phyloP scores from a whole-genome alignment of 2,888 invertebrate genomes.

The Lissonota sp. region DNA sequence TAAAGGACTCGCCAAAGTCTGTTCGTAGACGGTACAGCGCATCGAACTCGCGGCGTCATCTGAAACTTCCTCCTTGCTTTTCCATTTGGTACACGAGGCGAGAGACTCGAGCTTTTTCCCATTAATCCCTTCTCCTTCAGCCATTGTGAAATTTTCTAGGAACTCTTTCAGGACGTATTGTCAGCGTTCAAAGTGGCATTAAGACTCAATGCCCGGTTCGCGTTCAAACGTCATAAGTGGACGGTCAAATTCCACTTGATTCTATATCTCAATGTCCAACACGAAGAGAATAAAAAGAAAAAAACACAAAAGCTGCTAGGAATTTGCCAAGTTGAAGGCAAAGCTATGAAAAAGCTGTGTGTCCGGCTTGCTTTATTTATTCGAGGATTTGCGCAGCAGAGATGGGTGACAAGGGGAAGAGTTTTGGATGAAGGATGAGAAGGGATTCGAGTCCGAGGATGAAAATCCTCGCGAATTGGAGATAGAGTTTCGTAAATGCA shows the following conservation, averaged over 20 bases:
- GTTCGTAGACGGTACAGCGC: not conserved
- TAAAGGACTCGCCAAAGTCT: constrained; percentile 46
- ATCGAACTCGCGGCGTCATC: too few species aligned
- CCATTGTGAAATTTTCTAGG: constrained; percentile 4
- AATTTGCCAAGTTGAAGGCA: not conserved
- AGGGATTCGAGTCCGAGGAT: not conserved
- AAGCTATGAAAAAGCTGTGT: not conserved
- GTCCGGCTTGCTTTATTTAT: constrained; percentile 16
- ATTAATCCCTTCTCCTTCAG: not conserved
- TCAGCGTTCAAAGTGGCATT: constrained; percentile 6
- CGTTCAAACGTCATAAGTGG: constrained; percentile 8
- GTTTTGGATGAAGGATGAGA: constrained; percentile 22
- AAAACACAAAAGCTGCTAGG: not conserved
- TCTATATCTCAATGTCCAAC: constrained; percentile 14
- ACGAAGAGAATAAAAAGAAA: constrained; percentile 1
- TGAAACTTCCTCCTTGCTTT: constrained; percentile 33
- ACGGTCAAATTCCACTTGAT: not conserved
- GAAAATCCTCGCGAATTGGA: constrained; percentile 15
- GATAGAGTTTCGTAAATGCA: constrained; percentile 32
- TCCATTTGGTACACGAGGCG: constrained; percentile 19
- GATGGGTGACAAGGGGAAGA: not conserved
- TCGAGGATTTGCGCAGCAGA: constrained; percentile 37
- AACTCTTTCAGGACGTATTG: not conserved
- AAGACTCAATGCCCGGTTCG: constrained; percentile 2
- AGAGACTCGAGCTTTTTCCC: constrained; percentile 21